Percentiles rank a stretch among this genome's conserved stretches.
Conservation (phyloP, 2,113 vertebrate genomes). For the Nycticryphes semicollaris region DNA sequence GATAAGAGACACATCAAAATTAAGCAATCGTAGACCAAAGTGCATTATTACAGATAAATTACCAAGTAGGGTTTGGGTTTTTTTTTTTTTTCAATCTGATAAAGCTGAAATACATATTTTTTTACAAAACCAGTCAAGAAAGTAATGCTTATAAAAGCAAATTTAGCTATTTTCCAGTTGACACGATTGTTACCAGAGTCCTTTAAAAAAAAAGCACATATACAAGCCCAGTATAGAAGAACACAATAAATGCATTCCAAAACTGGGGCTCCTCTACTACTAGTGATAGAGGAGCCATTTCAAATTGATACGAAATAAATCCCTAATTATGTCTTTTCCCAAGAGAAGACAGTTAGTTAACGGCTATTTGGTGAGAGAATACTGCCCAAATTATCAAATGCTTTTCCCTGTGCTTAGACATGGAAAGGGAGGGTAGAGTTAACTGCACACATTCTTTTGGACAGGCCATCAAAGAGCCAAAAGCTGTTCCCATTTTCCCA, state of each 20-base stretch:
- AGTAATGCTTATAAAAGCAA: neutral
- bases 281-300: neutral
- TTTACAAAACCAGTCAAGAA: neutral
- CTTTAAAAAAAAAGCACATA: neutral
- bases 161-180: neutral
- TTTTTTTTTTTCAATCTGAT: neutral
- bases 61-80: fast-evolving
- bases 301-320: neutral
- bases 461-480: neutral
- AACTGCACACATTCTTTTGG: neutral
- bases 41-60: neutral
- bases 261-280: neutral
- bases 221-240: neutral
- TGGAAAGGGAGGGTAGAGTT: neutral
- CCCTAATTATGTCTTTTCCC: neutral
- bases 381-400: neutral
- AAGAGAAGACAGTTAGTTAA: neutral
- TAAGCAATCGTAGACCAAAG: neutral
- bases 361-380: neutral
- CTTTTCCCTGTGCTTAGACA: neutral
- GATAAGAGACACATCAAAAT: conserved; percentile 2
- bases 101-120: neutral
- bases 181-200: neutral
- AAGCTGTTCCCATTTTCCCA: neutral
- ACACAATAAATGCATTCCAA: neutral